Evolutionary conservation across 2,888 invertebrate genomes (phyloP), one percentile per base, ranked within the genome.

Genomic region (Lepidochrysops patricia): DNA sequence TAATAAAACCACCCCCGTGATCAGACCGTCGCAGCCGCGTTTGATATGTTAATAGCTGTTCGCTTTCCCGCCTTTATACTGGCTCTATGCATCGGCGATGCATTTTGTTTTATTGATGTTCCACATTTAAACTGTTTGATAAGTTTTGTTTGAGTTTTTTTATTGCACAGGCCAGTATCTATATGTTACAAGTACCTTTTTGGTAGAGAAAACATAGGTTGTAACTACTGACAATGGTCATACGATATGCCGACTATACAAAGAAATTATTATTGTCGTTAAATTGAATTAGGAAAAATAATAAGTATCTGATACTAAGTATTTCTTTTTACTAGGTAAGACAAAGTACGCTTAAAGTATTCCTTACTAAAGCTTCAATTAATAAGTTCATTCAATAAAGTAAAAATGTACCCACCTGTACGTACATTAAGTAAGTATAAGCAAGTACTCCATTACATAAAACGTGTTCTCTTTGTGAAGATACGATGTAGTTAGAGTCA

Each of bases 11-110:
- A 43, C 43, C 43, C 43, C 19, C 32, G 7, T 25, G 13, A 13
- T 26, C 56, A 58, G 58, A 60, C 50, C 60, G 59, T 62, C 61
- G 61, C 60, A 63, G 62, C 70, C 72, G 72, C 79, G 81, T 85
- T 86, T 86, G 86, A 85, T 84, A 86, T 86, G 86, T 79, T 82
- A 84, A 85, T 86, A 62, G 62, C 73, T 69, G 72, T n/a, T 76
- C 79, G 82, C 82, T 84, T 66, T 60, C 62, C 58, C 65, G 62
- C 63, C 60, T 62, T 61, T 58, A 62, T 63, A 62, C 43, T 43
- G 43, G 2, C 49, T 59, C 52, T 37, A 58, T 62, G 57, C 54
- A 26, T 62, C 64, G 26, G 26, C 57, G 29, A 29, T 61, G 58
- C 52, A 58, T 56, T 62, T 43, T 37, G 59, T 59, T 52, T 61